Base-by-base conservation (phyloP, 1,140 invertebrate genomes). In the Zelostemma sp. region DNA sequence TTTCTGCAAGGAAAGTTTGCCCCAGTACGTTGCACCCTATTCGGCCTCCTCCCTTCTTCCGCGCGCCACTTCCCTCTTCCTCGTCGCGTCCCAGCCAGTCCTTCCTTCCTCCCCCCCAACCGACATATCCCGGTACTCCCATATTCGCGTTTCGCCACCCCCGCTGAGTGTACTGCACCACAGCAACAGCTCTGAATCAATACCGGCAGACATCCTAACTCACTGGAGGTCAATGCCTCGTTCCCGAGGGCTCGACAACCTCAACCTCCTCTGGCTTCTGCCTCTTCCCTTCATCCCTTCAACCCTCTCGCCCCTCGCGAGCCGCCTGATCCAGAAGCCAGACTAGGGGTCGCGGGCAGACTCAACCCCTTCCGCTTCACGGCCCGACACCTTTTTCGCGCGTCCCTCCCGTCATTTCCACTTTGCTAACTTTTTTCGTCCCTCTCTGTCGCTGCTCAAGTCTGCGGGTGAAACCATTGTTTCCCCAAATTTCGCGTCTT, bases 151-250 rank as follows among this genome's bases (percentile, higher is more conserved):
- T 73, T 62, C 62, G 35, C 70, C 65, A 59, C 65, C 70, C 61
- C 49, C 62, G 33, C 33, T 35, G 51, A 60, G 56, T 56, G 31
- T 47, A 48, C 61, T 68, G 65, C 65, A 66, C 67, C 68, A 62
- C 55, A 73, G 68, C 61, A 67, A 47, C 57, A 46, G 14, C 47
- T 50, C 73, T 78, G 79, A 81, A 83, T 83, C 80, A 83, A 83
- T 83, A 81, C 80, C 72, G 78, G 79, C 80, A 84, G 82, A 84
- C 80, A 79, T 80, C 74, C 79, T 77, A 77, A 80, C 80, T 78
- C 76, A 77, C 73, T 80, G 67, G 80, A 80, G 80, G 79, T 82
- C 80, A 82, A 82, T 80, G 80, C 79, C 79, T 82, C 76, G 76
- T 78, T 78, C 77, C 77, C 77, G 75, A 74, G 75, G 68, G 75